Base-by-base conservation (phyloP, 2,797 vertebrate genomes). In the Botia kubotai region DNA sequence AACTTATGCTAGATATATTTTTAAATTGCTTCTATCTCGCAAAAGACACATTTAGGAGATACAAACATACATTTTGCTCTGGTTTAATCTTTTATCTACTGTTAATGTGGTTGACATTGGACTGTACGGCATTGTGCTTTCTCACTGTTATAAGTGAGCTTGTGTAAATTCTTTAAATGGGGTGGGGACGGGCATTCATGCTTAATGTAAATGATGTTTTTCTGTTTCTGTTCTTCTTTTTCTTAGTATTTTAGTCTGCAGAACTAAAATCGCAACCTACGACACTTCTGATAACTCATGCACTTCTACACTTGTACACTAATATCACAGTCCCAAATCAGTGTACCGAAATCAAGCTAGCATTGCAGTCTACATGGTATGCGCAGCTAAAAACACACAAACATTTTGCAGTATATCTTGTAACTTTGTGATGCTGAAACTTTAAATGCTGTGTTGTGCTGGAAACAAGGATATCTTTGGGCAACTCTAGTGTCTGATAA, bases 71-170 rank as follows among this genome's bases (percentile, higher is more conserved):
- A 46, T 14, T 65, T 67, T 66, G 14, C 36, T 73, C 78, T 8
- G 12, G 33, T 29, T 69, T 77, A 57, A 57, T 26, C 55, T 73
- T 58, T 43, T 60, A n/a, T 69, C 39, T 78, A 50, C 21, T 68
- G 17, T 72, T 57, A 12, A 36, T 75, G 26, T 69, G 58, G 46
- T 26, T 79, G 50, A 43, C 73, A 39, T 26, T 87, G 86, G 76
- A 62, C 74, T 86, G 77, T 76, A 81, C 74, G 29, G 46, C 88
- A 80, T 83, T 69, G 72, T 82, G 67, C 80, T 86, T 83, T 66
- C 83, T 80, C 85, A 90, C 84, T 87, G 85, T 88, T 88, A 85
- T 86, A 77, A 86, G 85, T 89, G 84, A 86, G 81, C 33, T 75
- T 86, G 83, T 66, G 19, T 82, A 86, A 13, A 53, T 70, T 76